Conservation (phyloP, 2,888 invertebrate genomes). For the Tetranychus truncatus region DNA sequence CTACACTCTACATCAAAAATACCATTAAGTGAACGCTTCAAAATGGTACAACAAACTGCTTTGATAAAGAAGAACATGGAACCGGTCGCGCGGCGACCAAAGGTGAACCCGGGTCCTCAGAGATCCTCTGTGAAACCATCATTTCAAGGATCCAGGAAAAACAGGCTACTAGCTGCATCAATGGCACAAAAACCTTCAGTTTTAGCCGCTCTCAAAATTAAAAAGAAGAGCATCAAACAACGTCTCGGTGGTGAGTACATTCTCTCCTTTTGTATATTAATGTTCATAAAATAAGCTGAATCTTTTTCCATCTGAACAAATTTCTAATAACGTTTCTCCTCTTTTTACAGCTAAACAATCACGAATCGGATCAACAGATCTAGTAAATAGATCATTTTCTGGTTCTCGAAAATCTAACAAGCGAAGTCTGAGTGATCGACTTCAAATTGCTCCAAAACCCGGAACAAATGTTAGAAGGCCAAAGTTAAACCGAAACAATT, state of each 20-base stretch:
- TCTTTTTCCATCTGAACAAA: neutral
- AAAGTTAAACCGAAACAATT: neutral
- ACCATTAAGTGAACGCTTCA: slow-evolving; percentile 37
- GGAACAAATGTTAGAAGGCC: slow-evolving; percentile 6
- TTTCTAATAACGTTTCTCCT: no score
- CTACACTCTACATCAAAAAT: slow-evolving; percentile 36
- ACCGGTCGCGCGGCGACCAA: slow-evolving; percentile 3
- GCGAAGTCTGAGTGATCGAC: neutral
- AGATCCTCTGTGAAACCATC: neutral
- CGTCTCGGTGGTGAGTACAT: slow-evolving; percentile 7
- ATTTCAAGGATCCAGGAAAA: slow-evolving; percentile 31
- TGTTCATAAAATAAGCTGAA: neutral
- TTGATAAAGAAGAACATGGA: slow-evolving; percentile 4
- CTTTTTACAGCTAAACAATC: neutral
- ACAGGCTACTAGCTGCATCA: slow-evolving; percentile 37
- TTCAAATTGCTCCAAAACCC: neutral
- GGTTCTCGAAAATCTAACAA: neutral
- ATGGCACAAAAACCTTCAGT: slow-evolving; percentile 36
- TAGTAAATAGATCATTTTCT: neutral
- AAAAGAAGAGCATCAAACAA: slow-evolving; percentile 28
- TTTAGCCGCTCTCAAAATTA: slow-evolving; percentile 33
- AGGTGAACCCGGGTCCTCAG: slow-evolving; percentile 8
- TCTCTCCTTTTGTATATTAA: neutral
- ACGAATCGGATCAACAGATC: neutral
- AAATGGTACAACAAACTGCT: slow-evolving; percentile 20